Conservation (phyloP, 2,113 vertebrate genomes). For the Corvus cornix region DNA sequence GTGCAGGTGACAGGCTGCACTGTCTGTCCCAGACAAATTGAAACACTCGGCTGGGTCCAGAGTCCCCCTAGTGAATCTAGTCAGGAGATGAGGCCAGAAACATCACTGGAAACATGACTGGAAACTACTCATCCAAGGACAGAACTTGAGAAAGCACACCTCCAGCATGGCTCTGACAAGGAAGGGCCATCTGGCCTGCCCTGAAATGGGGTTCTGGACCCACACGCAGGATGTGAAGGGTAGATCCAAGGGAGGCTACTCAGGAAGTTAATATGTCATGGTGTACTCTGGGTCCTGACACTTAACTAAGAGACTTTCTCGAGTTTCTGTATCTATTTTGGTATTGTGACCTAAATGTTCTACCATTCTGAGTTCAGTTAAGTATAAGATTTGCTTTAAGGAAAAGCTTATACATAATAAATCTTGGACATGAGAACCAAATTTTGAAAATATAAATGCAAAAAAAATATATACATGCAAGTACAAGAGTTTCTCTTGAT, state of each 20-base stretch:
- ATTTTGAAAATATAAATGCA: not conserved
- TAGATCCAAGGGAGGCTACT: not conserved
- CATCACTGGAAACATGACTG: fast-evolving
- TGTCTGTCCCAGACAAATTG: not conserved
- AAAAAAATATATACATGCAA: not conserved
- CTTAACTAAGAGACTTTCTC: not conserved
- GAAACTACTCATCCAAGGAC: not conserved
- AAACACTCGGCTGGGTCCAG: fast-evolving
- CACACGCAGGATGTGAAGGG: fast-evolving
- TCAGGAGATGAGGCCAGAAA: not conserved
- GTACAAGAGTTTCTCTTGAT: not conserved
- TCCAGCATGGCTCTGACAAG: not conserved
- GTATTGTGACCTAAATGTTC: not conserved
- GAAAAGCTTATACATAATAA: not conserved
- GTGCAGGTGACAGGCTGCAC: not conserved
- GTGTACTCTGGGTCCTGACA: not conserved
- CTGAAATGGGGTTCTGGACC: not conserved
- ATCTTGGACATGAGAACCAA: not conserved
- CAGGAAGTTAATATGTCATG: no score
- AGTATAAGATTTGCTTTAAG: not conserved
- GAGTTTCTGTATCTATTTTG: not conserved
- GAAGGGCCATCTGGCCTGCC: fast-evolving
- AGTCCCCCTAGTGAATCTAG: not conserved
- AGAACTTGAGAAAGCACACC: not conserved
- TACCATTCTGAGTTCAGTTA: not conserved